Base-by-base conservation (phyloP, 2,113 vertebrate genomes). In the Odocoileus virginianus region DNA sequence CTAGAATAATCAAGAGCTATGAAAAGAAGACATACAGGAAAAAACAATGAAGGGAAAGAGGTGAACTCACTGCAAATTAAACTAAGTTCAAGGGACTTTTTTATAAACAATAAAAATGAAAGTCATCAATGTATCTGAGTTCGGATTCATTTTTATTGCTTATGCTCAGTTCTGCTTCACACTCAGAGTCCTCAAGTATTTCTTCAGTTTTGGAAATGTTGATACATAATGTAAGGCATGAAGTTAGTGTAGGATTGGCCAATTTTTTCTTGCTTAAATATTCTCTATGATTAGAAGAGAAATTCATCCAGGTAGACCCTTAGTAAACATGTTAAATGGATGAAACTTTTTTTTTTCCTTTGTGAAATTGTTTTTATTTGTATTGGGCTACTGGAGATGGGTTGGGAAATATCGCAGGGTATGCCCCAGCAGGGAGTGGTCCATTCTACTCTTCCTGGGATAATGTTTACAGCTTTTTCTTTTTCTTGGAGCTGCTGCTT, bases 401-500 rank as follows among this genome's bases (percentile, higher is more conserved):
- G 54, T 3, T 30, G 43, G 36, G 40, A 28, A 87, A 55, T 45
- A 40, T 45, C 89, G 15, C 28, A 23, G 15, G 83, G 17, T 4
- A 67, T 23, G 5, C 28, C 40, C 67, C 23, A 74, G 64, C 23
- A 52, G 74, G 25, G 36, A 28, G 83, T 79, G 78, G 74, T 96
- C 60, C 95, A 2, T 7, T 89, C 15, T 98, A 98, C 57, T 98
- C 97, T 86, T 98, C 97, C 74, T 97, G 92, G 27, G 97, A 81
- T 0, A 36, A 36, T 21, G 96, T 98, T 58, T 0, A 91, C 0
- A 87, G 78, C 61, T 96, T 98, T 95, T 97, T 96, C 97, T 98
- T 98, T 40, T 98, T 99, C 86, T 98, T 97, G 61, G 79, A 94
- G 96, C 82, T 64, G 54, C 40, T 91, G 87, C 27, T 88, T 43